Percentiles rank a stretch among this genome's conserved stretches.
phyloP scores from a whole-genome alignment of 64 coral and sea anemone genomes.

The Dendronephthya gigantea region DNA sequence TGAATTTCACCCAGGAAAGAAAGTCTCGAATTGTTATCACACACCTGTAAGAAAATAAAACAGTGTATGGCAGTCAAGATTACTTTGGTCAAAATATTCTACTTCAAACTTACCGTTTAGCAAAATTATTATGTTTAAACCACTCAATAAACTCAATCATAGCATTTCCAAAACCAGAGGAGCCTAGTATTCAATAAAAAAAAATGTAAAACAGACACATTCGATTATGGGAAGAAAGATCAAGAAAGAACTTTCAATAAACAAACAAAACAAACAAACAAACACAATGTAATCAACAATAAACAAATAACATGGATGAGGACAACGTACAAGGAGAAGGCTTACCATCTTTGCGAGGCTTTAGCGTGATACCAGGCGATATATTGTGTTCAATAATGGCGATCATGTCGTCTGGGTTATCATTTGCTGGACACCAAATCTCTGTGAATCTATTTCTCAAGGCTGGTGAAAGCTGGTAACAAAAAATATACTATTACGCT shows the following conservation, averaged over 20 bases:
- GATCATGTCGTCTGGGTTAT: conserved; percentile 56
- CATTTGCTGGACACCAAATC: conserved; percentile 82
- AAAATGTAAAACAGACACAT: too few species aligned
- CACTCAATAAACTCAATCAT: conserved; percentile 85
- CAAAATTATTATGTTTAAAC: conserved; percentile 74
- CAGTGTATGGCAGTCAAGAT: background rate
- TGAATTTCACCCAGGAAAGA: conserved; percentile 82
- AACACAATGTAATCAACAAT: background rate
- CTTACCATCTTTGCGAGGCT: conserved; percentile 21
- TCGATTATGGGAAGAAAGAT: too few species aligned
- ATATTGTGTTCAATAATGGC: conserved; percentile 92
- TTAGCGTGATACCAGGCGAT: conserved; percentile 46
- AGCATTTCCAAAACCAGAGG: conserved; percentile 62
- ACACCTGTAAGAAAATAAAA: conserved; percentile 42
- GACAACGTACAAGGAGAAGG: background rate
- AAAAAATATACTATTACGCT: background rate
- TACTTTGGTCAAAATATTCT: background rate
- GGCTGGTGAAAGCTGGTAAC: conserved; percentile 70
- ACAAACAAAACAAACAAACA: background rate
- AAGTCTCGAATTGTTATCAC: conserved; percentile 76
- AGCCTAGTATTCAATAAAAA: background rate
- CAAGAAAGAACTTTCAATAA: background rate
- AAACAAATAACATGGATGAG: background rate
- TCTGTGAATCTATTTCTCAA: conserved; percentile 96
- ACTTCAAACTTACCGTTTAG: conserved; percentile 51